Base-by-base conservation (phyloP, 2,888 invertebrate species). In the Limnephilus lunatus region DNA sequence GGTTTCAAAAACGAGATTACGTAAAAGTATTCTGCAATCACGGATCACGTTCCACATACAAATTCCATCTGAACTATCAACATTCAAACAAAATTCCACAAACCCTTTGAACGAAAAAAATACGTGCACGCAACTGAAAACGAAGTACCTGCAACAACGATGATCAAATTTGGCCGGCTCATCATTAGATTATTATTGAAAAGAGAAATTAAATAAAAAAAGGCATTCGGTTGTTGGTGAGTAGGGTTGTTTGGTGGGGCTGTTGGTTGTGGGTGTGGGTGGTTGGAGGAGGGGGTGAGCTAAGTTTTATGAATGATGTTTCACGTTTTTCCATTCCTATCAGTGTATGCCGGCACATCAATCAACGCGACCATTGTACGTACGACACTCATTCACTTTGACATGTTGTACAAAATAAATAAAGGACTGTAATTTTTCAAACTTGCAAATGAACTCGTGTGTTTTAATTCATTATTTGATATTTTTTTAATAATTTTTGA, bases 371-470 rank as follows among this genome's bases (percentile, higher is more conserved):
- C 81, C 81, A 80, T 80, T 81, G 89, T 80, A 81, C 15, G 81
- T 35, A 89, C 81, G 89, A 89, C 89, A 89, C 89, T 81, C 81
- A 89, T 81, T 89, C 80, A 89, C 80, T 89, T 31, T 81, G 44
- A 44, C 81, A 81, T 81, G 81, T 86, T 35, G 83, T 83, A 86
- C 44, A 86, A 44, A 86, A 81, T 89, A 30, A 44, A 81, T 81
- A 81, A 81, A 89, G 39, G 44, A 48, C 39, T 80, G 89, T 89
- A 44, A 81, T 81, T 81, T 89, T 89, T 89, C 81, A 81, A 35
- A 89, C 44, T 44, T 25, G 68, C 68, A 86, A 86, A 86, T 86
- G 44, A 44, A 86, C 86, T 35, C 68, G 25, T 25, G 68, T 68
- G 68, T 68, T 68, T 68, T 68, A 68, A 68, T 68, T 68, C 68